phyloP scores from a whole-genome alignment of 2,113 vertebrate genomes.

The Diadophis punctatus region DNA sequence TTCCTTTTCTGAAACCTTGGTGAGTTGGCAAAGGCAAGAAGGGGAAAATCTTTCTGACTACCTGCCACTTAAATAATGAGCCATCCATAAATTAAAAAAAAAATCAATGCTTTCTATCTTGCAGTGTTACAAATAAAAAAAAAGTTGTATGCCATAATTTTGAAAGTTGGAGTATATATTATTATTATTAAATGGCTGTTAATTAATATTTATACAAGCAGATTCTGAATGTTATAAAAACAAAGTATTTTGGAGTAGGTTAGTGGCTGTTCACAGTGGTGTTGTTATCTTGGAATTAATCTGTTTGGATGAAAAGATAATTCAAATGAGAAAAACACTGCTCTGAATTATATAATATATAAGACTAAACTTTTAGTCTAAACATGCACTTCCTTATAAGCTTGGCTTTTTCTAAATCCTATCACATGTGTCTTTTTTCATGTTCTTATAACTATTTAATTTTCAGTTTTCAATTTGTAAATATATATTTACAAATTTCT shows the following conservation, averaged over 20 bases:
- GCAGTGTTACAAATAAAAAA: neutral
- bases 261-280: neutral
- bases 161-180: neutral
- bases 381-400: neutral
- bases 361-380: neutral
- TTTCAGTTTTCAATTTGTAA: neutral
- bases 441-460: neutral
- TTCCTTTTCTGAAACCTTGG: neutral
- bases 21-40: neutral
- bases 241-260: neutral
- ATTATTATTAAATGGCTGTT: neutral
- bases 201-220: neutral
- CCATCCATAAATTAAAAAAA: neutral
- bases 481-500: neutral
- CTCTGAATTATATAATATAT: neutral
- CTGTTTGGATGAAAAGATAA: neutral
- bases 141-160: neutral
- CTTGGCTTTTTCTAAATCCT: neutral
- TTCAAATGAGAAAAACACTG: neutral
- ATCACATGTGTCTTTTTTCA: neutral
- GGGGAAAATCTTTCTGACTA: neutral
- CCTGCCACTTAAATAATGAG: neutral
- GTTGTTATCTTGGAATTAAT: neutral
- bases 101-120: neutral
- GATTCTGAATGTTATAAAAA: neutral